Base-by-base conservation (phyloP, 2,797 vertebrate species). In the Syndactyla subalaris region DNA sequence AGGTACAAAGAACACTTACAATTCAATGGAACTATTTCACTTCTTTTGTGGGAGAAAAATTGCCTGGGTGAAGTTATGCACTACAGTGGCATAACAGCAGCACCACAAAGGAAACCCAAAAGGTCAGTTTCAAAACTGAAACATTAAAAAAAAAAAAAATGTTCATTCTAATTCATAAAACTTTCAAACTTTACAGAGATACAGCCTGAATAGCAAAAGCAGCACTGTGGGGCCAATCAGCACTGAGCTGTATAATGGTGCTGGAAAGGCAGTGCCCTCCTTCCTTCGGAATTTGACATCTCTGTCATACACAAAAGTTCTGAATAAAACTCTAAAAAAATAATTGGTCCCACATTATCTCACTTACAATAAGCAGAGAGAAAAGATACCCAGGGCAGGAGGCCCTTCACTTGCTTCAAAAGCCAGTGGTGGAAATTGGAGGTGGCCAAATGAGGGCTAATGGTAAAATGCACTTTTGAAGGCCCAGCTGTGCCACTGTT, bases 321-420 rank as follows among this genome's bases (percentile, higher is more conserved):
- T 49, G 52, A 92, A 84, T 49, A 71, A 66, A 93, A 86, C 32
- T 54, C 46, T 61, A 52, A 80, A 87, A 87, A 61, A 89, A 95
- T 91, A 95, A 93, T 66, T 88, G 67, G 74, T 92, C 78, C 88
- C 82, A 85, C 43, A 38, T 36, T 48, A 86, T 57, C 77, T 61
- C 49, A 41, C 62, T 62, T 49, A 75, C 14, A 79, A 3, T 54
- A 82, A 76, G 43, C 7, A 81, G 32, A 57, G 17, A 39, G 38
- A 46, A 87, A 71, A 55, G 49, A 30, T 7, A 92, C 16, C 38
- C 11, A 46, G 34, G 41, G 78, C 54, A 89, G 34, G 73, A 81
- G 19, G 34, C 9, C 38, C 49, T 86, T 81, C 26, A 74, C 57
- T 55, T 61, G 24, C 49, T 87, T 84, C 80, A 75, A 91, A 92